These are phyloP conservation scores for Microplitis demolitor DNA, from an alignment of 1,140 invertebrate genomes.

Conservation along the genomic window DNA sequence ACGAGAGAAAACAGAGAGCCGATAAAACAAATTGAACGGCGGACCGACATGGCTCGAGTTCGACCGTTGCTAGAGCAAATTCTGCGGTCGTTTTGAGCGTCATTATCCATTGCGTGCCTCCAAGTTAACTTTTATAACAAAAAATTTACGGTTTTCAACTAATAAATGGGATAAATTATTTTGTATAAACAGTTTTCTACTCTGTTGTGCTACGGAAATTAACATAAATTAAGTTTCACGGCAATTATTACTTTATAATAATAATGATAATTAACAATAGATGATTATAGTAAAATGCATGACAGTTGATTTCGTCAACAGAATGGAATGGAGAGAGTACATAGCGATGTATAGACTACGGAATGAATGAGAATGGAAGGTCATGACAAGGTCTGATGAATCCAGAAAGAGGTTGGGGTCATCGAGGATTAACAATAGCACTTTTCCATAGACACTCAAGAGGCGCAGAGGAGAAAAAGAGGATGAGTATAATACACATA, in stretches of 20 bases:
- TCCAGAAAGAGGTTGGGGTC: slow-evolving; percentile 37
- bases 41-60: slow-evolving; percentile 18
- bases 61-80: slow-evolving; percentile 19
- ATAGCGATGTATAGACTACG: too few relatives aligned
- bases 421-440: slow-evolving; percentile 48
- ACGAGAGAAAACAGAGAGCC: slow-evolving; percentile 9
- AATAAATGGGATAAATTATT: neutral
- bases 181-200: too few relatives aligned
- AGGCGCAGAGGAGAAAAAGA: too few relatives aligned
- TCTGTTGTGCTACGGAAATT: too few relatives aligned
- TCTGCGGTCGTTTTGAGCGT: slow-evolving; percentile 25
- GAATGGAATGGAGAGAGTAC: too few relatives aligned
- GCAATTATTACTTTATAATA: too few relatives aligned
- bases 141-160: neutral
- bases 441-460: neutral
- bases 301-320: too few relatives aligned
- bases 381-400: neutral
- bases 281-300: too few relatives aligned
- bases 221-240: too few relatives aligned
- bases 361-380: too few relatives aligned
- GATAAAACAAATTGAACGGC: slow-evolving; percentile 27
- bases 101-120: slow-evolving; percentile 19
- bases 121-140: slow-evolving; percentile 13
- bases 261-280: too few relatives aligned
- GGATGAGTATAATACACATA: too few relatives aligned